These are phyloP conservation scores for Syrphus vitripennis DNA, from an alignment of 2,888 invertebrate genomes.

Conservation along the genomic window DNA sequence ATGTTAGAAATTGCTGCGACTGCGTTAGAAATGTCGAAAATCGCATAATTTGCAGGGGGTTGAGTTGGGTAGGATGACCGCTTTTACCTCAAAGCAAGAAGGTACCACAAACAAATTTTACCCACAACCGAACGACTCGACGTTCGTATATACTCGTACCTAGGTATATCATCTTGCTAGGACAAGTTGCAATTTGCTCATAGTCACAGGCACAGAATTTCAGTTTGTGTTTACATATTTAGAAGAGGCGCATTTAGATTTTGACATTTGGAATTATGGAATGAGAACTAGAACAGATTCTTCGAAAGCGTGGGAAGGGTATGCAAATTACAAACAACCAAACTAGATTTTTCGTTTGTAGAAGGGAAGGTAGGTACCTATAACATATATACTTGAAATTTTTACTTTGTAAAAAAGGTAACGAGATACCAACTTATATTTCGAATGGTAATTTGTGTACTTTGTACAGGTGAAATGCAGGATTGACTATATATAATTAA, in stretches of 20 bases:
- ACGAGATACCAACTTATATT: no score
- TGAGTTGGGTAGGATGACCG: neutral
- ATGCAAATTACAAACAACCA: neutral
- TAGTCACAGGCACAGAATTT: neutral
- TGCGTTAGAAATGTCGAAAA: conserved; percentile 58
- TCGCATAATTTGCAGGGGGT: conserved; percentile 30
- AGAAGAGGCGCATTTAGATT: conserved; percentile 17
- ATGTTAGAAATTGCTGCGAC: conserved; percentile 47
- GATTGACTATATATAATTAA: neutral
- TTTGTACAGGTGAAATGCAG: conserved; percentile 25
- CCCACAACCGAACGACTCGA: neutral
- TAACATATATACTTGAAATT: neutral
- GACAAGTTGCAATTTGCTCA: neutral
- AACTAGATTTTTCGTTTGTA: conserved; percentile 35
- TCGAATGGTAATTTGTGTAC: conserved; percentile 22
- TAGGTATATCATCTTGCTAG: neutral
- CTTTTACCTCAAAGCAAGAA: neutral
- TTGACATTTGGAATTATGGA: conserved; percentile 23
- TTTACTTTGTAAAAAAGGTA: neutral
- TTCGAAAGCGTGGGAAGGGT: conserved; percentile 13
- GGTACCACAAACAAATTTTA: neutral
- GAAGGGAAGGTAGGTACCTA: neutral
- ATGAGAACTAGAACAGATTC: conserved; percentile 32
- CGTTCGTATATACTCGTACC: no score
- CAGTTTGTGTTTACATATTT: conserved; percentile 23